Conservation (phyloP, 2,888 invertebrate genomes). For the Physocephala rufipes region DNA sequence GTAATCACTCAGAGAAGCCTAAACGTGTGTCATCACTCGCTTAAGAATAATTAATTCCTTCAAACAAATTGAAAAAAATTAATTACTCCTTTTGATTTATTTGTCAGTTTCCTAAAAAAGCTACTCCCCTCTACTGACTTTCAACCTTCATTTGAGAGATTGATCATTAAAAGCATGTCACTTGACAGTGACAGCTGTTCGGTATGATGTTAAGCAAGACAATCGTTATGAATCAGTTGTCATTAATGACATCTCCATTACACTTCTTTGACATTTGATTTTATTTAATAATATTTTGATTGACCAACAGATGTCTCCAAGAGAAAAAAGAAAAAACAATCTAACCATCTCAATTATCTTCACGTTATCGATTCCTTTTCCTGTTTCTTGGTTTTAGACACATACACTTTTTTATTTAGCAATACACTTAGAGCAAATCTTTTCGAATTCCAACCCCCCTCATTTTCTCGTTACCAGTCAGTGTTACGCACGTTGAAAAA, state of each 20-base stretch:
- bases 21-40: too few relatives aligned
- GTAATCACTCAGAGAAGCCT: too few relatives aligned
- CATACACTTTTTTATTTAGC: too few relatives aligned
- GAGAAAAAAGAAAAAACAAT: too few relatives aligned
- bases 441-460: too few relatives aligned
- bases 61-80: too few relatives aligned
- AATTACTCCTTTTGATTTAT: not conserved
- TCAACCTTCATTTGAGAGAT: conserved; percentile 37
- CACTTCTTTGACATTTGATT: not conserved
- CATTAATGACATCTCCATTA: not conserved
- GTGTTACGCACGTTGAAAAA: conserved; percentile 57
- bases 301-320: too few relatives aligned
- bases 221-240: not conserved
- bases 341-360: too few relatives aligned
- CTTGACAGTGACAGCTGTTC: conserved; percentile 45
- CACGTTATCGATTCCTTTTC: too few relatives aligned
- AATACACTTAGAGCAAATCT: too few relatives aligned
- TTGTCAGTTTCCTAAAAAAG: not conserved
- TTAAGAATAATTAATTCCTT: conserved; percentile 2
- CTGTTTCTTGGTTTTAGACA: not conserved
- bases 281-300: too few relatives aligned
- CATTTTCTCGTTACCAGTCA: conserved; percentile 7
- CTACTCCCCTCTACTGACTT: conserved; percentile 29
- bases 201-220: not conserved
- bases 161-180: conserved; percentile 37